Conservation (phyloP, 2,888 invertebrate genomes). For the Phortica magna region DNA sequence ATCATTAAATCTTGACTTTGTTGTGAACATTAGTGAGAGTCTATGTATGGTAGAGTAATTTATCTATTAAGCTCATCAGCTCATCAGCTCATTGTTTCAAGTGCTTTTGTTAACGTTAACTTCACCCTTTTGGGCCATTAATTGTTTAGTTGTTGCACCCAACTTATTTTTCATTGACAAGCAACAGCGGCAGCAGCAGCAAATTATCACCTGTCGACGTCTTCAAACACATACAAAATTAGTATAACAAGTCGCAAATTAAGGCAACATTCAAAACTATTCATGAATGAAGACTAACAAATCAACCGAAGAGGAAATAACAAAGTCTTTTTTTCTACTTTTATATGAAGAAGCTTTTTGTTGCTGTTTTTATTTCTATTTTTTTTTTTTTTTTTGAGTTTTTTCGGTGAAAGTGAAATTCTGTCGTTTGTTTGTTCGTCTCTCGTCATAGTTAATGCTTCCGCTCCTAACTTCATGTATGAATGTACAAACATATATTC, state of each 20-base stretch:
- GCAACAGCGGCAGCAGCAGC: conserved; percentile 43
- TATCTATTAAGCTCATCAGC: conserved; percentile 1
- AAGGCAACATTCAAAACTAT: background rate
- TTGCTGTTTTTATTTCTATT: background rate
- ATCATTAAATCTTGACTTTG: conserved; percentile 31
- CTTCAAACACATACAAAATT: background rate
- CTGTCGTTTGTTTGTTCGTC: conserved; percentile 37
- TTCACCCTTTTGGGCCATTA: too few relatives aligned
- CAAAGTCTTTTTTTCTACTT: conserved; percentile 45
- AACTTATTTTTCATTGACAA: conserved; percentile 54
- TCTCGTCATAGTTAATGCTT: conserved; percentile 34
- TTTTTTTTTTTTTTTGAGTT: conserved; percentile 38
- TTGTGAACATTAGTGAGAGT: too few relatives aligned
- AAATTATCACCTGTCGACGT: conserved; percentile 63
- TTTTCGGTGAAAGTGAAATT: conserved; percentile 73
- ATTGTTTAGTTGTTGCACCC: background rate
- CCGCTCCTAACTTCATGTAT: conserved; percentile 19
- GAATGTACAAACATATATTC: conserved; percentile 9
- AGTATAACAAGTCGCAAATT: background rate
- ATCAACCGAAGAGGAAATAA: conserved; percentile 59
- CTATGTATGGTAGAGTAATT: background rate
- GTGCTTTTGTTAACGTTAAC: background rate
- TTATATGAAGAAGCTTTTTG: background rate
- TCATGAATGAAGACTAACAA: background rate
- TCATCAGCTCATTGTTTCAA: background rate